Evolutionary conservation across 1,140 invertebrate species (phyloP).

Genomic region (Cherax quadricarinatus): DNA sequence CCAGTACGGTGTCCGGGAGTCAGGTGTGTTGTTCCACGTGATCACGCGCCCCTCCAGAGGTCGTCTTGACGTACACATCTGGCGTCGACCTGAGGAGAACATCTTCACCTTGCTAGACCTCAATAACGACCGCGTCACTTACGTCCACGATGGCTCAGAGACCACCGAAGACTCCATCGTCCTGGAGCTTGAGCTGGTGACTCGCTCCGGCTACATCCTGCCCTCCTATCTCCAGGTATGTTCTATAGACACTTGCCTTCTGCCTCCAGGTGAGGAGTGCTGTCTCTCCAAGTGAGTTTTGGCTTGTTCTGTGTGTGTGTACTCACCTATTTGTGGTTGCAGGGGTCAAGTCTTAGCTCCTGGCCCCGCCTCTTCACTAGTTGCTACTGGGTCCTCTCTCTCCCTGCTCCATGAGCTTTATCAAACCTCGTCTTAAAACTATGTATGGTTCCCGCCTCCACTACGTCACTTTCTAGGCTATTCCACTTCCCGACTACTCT

Average conservation of each 20-base stretch:
- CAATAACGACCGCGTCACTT: constrained; percentile 83
- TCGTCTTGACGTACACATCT: constrained; percentile 80
- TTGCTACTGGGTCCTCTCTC: no score
- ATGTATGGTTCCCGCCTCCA: no score
- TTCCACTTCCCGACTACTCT: no score
- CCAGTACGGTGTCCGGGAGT: constrained; percentile 88
- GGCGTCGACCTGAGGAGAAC: constrained; percentile 43
- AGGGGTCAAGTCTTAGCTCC: no score
- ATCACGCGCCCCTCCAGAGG: constrained; percentile 86
- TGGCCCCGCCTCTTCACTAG: no score
- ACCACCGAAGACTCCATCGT: constrained; percentile 88
- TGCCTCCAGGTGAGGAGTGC: no score
- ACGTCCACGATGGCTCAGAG: constrained; percentile 92
- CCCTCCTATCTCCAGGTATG: constrained; percentile 87
- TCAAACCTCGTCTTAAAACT: no score
- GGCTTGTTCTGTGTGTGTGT: no score
- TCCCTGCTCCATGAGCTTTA: no score
- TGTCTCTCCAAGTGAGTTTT: no score
- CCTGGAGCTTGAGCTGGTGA: constrained; percentile 88
- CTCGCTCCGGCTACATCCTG: constrained; percentile 85
- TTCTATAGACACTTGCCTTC: background rate
- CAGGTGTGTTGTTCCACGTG: constrained; percentile 87
- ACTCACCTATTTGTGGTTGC: no score
- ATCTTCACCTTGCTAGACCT: constrained; percentile 86
- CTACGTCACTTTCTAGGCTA: no score